Base-by-base conservation (phyloP, 2,797 vertebrate species). In the Etheostoma perlongum region DNA sequence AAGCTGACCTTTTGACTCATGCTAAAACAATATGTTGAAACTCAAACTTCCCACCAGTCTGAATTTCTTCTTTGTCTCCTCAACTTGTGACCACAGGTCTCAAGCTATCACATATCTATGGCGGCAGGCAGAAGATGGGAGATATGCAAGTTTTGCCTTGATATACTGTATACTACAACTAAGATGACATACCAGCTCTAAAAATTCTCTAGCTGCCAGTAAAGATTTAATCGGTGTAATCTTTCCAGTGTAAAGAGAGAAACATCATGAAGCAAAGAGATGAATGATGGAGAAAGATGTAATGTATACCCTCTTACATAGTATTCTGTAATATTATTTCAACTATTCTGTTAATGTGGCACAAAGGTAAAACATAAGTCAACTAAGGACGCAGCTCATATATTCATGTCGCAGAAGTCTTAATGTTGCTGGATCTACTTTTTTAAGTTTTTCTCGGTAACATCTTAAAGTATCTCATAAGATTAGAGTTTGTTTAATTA, bases 211-310 rank as follows among this genome's bases (percentile, higher is more conserved):
- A 2, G 46, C 44, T 72, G 30, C 47, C 44, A 49, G 36, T 10
- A 55, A 78, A 79, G 77, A 75, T 79, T 0, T 65, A 55, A 81
- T 79, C 68, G 23, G 9, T 46, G n/a, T 67, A 47, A 44, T 72
- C 15, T 62, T 53, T 51, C 14, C n/a, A 19, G 23, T n/a, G 6
- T 36, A 46, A 53, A 54, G 49, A 72, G 40, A 36, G 3, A 30
- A 59, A 59, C 46, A 23, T 19, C n/a, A 49, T 55, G 36, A 48
- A 7, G 46, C 13, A 48, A 58, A 51, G 11, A 67, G 69, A 82
- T 30, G n/a, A 36, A 66, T 21, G 27, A 62, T 33, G 4, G 47
- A 72, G 67, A 55, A 13, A 46, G 62, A 64, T 40, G 36, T 40
- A 40, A 40, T 40, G 36, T 40, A 11, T 11, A 40, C 19, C 18